Base-by-base conservation (phyloP, 2,888 invertebrate genomes). In the Lycaena phlaeas region DNA sequence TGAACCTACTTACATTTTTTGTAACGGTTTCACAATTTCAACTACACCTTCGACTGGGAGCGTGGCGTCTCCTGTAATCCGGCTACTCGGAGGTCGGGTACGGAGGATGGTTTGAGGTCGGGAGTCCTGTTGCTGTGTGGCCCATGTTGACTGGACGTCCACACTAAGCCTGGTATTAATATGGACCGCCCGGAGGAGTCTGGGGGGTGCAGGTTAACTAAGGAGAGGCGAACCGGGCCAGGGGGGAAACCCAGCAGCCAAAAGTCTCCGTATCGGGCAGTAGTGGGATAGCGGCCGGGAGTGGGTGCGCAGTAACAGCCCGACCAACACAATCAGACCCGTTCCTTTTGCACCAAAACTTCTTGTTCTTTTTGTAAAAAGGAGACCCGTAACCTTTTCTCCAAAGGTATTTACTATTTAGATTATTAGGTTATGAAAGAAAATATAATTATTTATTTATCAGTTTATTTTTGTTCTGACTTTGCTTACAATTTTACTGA, bases 211-310 rank as follows among this genome's bases (percentile, higher is more conserved):
- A 84, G 84, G 96, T 97, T 93, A 88, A 89, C 90, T 93, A 95
- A 96, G 90, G 96, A 95, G 95, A 91, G 94, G 93, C 92, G 96
- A 87, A 96, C 88, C 93, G 96, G 96, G 95, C 94, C 95, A 96
- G 96, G 92, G 94, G 94, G 94, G 96, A 92, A 94, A 96, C 94
- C 91, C 93, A 96, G 96, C 96, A 97, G 95, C 95, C 95, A 96
- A 96, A 95, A 97, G 95, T 93, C 93, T 90, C 95, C 95, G 95
- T 93, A 95, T 94, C 89, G 91, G 88, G 93, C 95, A 95, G 96
- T 96, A 95, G 95, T 93, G 94, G 96, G 95, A 94, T 93, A 92
- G 96, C 96, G 94, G 91, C 93, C 90, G 93, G 94, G 96, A 96
- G 95, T 94, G 92, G 88, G 89, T 87, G 88, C 89, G 91, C 89